Evolutionary conservation across 2,797 vertebrate genomes (phyloP), one percentile per base, ranked within the genome.

Genomic region (Pangasius larnaudii): DNA sequence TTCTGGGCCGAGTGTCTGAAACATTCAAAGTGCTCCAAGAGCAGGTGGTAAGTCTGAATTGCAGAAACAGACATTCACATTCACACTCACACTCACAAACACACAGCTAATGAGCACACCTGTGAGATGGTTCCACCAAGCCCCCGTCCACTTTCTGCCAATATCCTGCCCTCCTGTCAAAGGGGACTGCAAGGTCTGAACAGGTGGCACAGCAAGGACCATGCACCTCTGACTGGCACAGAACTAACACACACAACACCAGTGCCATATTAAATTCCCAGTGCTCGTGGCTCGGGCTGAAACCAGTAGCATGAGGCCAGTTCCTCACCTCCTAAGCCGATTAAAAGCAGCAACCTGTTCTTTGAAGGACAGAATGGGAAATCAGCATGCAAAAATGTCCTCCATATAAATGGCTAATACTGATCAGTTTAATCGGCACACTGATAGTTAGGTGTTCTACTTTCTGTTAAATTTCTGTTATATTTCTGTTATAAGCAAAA

Each of bases 21-120:
- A 85, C 85, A 61, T 61, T 88, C 86, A 92, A 87, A 53, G 71
- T 87, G 53, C 39, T 67, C 92, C 92, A 91, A 90, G 90, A 91
- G 77, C 89, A 89, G 89, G 91, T 86, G 91, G 81, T 88, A 86
- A 22, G 86, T 90, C 87, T 88, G 11, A 90, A 87, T 86, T 87
- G 84, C 85, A 85, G 39, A 90, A 94, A 94, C 94, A 95, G 94
- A 92, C 88, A 88, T 92, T 92, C 91, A 91, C 87, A 89, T 91
- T 91, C 81, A 92, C 89, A 88, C 92, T 92, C 90, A 91, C 87
- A 89, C 91, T 91, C 81, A 65, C 71, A 78, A 86, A 93, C 42
- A 90, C 92, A 91, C 92, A 94, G 93, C 92, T 96, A 95, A 96
- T 95, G 94, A 95, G 95, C 94, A 94, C 95, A 95, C 95, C 95